Evolutionary conservation across 2,797 vertebrate species (phyloP).

Genomic region (Oreortyx pictus): DNA sequence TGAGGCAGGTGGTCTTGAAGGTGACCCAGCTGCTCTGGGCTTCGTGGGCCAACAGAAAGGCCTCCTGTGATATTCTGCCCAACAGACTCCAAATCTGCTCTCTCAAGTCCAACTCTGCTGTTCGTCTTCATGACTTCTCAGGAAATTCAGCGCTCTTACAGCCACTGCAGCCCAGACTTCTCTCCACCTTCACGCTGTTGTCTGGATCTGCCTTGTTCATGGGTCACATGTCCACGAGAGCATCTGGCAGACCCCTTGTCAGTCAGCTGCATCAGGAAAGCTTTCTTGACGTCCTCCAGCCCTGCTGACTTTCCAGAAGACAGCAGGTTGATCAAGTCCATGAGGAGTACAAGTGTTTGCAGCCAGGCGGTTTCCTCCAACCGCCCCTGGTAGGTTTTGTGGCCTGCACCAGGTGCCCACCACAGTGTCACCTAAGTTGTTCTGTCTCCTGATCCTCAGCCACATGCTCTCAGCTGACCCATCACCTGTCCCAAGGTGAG

Average conservation of each 20-base stretch:
- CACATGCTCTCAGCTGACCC: neutral
- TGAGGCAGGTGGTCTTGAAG: neutral
- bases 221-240: neutral
- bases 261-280: neutral
- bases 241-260: neutral
- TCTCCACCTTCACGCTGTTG: neutral
- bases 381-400: neutral
- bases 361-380: neutral
- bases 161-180: neutral
- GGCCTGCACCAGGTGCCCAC: neutral
- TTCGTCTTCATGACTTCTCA: neutral
- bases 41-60: neutral
- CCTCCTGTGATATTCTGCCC: neutral
- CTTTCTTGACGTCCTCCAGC: neutral
- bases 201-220: neutral
- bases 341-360: neutral
- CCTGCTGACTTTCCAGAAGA: neutral
- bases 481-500: neutral
- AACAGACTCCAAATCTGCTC: neutral
- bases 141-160: neutral
- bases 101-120: neutral
- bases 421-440: fast-evolving
- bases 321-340: neutral
- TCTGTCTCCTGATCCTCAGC: neutral
- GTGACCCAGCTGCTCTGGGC: neutral